A percentile compares a stretch with the other conserved stretches of the same genome.
Evolutionary conservation across 2,113 vertebrate species (phyloP).

Genomic region (Rhabdomys dilectus): DNA sequence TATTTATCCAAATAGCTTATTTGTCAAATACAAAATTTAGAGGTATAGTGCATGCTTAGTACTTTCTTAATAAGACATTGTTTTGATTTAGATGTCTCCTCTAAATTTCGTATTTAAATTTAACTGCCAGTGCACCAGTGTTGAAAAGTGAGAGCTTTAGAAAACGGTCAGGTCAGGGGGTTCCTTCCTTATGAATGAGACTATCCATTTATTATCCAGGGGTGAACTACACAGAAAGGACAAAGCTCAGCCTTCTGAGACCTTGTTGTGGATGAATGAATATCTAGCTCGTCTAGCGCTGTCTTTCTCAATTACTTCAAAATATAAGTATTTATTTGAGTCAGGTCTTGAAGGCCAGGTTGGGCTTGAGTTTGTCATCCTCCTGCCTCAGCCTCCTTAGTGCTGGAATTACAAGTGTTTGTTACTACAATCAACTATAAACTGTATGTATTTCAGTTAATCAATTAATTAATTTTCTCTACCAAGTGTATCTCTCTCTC

Average conservation of each 20-base stretch:
- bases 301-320: neutral
- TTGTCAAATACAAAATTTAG: neutral
- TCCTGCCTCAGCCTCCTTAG: neutral
- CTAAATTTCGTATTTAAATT: neutral
- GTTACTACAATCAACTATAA: neutral
- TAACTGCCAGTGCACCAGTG: neutral
- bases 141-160: neutral
- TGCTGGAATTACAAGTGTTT: neutral
- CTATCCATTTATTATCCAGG: neutral
- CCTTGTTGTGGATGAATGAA: neutral
- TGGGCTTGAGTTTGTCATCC: neutral
- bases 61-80: neutral
- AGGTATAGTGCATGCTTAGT: neutral
- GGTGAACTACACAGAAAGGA: neutral
- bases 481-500: too few species aligned
- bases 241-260: neutral
- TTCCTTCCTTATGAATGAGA: neutral
- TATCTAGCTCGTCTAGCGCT: neutral
- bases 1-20: conserved; percentile 23
- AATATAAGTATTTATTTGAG: neutral
- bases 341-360: neutral
- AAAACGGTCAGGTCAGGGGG: neutral
- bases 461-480: neutral
- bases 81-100: neutral
- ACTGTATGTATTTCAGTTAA: neutral